Percentiles rank a stretch among this genome's conserved stretches.
phyloP scores from a whole-genome alignment of 2,888 invertebrate genomes.

The Pemphredon lugubris region DNA sequence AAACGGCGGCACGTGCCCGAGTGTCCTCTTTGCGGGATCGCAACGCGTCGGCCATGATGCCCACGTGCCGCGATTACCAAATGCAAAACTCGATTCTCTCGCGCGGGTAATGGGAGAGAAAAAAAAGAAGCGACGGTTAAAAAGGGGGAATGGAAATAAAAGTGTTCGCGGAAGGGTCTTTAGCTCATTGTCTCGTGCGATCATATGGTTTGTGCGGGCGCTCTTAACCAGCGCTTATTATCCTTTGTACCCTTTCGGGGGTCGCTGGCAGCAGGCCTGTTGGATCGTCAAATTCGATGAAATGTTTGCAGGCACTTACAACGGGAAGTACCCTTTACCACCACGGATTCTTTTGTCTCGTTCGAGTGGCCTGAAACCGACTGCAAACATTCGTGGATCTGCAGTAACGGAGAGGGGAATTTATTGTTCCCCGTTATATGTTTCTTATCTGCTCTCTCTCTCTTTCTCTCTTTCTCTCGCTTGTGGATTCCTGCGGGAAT shows the following conservation, averaged over 20 bases:
- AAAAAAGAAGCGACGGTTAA: conserved; percentile 37
- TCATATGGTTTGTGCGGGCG: conserved; percentile 36
- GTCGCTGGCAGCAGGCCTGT: conserved; percentile 41
- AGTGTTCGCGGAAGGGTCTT: conserved; percentile 8
- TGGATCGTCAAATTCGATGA: conserved; percentile 47
- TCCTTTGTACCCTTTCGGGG: conserved; percentile 32
- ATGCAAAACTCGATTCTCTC: conserved; percentile 20
- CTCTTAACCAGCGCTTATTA: conserved; percentile 38
- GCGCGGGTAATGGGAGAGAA: conserved; percentile 7
- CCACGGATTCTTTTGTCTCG: conserved; percentile 30
- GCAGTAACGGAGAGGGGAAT: conserved; percentile 25
- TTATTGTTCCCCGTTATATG: conserved; percentile 33
- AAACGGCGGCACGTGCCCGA: conserved; percentile 37
- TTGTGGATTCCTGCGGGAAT: conserved; percentile 13
- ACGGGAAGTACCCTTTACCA: conserved; percentile 26
- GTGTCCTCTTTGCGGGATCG: conserved; percentile 24
- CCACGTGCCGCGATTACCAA: conserved; percentile 51
- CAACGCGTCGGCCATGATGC: neutral
- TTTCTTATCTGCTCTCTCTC: conserved; percentile 10
- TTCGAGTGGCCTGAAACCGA: conserved; percentile 33
- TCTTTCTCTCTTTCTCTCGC: no score
- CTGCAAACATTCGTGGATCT: conserved; percentile 49
- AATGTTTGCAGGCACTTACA: conserved; percentile 52
- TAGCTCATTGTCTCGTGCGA: conserved; percentile 42
- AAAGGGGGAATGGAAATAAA: conserved; percentile 18